Conservation (phyloP, 1,140 invertebrate genomes). For the Polypedilum vanderplanki region DNA sequence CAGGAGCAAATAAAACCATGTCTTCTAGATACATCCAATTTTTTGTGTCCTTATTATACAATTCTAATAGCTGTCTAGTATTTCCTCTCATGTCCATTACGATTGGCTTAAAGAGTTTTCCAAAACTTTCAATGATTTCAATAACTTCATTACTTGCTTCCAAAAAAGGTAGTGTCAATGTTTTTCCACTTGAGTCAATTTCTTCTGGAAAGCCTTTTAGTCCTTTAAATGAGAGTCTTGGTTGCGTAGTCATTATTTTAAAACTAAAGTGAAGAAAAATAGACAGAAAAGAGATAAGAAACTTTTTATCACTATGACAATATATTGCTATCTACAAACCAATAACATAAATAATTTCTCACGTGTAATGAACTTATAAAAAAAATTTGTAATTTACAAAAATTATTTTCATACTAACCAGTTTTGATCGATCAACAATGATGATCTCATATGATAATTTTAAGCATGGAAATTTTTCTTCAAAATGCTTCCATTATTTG, state of each 20-base stretch:
- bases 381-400: neutral
- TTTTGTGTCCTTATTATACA: conserved; percentile 48
- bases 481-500: conserved; percentile 3
- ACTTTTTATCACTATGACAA: neutral
- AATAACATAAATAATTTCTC: conserved; percentile 35
- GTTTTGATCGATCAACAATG: neutral
- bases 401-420: conserved; percentile 23
- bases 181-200: conserved; percentile 47
- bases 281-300: too few relatives aligned
- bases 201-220: conserved; percentile 46
- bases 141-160: conserved; percentile 53
- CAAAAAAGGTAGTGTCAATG: conserved; percentile 55
- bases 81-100: conserved; percentile 67
- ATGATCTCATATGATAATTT: neutral
- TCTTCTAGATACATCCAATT: conserved; percentile 56
- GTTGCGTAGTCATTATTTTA: conserved; percentile 29
- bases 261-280: neutral
- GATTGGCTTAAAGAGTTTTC: conserved; percentile 62
- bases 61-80: conserved; percentile 58
- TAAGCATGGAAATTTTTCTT: neutral
- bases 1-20: conserved; percentile 53
- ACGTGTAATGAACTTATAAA: neutral
- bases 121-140: conserved; percentile 57
- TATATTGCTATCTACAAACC: conserved; percentile 31
- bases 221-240: conserved; percentile 35